phyloP scores from a whole-genome alignment of 2,113 vertebrate species.

The Percina caprodes region DNA sequence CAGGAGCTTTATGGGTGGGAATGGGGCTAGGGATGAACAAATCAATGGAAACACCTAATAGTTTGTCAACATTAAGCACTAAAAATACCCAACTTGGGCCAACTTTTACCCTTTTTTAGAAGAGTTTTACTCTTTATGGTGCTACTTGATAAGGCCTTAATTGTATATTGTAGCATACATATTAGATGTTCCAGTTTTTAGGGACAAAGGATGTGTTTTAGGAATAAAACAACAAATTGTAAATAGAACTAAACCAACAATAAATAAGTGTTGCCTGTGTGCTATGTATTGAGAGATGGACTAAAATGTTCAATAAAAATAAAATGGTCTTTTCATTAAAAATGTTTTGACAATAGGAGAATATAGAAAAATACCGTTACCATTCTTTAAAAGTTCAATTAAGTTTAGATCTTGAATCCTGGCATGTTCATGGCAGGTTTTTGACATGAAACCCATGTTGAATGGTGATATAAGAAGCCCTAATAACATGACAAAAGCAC shows the following conservation, averaged over 20 bases:
- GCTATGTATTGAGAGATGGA: neutral
- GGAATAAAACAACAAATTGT: neutral
- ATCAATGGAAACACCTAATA: constrained; percentile 56
- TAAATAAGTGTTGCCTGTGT: neutral
- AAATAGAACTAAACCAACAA: neutral
- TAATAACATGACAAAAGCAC: neutral
- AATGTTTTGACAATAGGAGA: too few relatives aligned
- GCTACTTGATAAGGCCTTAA: neutral
- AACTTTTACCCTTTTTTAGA: neutral
- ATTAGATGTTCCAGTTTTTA: neutral
- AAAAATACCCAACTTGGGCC: neutral
- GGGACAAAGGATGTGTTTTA: neutral
- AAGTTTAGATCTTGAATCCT: neutral
- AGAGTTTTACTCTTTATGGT: neutral
- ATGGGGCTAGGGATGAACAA: constrained; percentile 25
- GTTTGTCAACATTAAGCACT: constrained; percentile 6
- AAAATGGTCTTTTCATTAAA: neutral
- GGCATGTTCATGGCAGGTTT: neutral
- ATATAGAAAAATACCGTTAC: too few relatives aligned
- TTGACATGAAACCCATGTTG: neutral
- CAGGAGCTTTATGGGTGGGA: neutral
- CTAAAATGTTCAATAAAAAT: too few relatives aligned
- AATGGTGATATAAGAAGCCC: neutral
- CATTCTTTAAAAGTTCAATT: constrained; percentile 1
- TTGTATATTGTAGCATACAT: neutral